Base-by-base conservation (phyloP, 2,797 vertebrate genomes). In the Clarias laeviceps region DNA sequence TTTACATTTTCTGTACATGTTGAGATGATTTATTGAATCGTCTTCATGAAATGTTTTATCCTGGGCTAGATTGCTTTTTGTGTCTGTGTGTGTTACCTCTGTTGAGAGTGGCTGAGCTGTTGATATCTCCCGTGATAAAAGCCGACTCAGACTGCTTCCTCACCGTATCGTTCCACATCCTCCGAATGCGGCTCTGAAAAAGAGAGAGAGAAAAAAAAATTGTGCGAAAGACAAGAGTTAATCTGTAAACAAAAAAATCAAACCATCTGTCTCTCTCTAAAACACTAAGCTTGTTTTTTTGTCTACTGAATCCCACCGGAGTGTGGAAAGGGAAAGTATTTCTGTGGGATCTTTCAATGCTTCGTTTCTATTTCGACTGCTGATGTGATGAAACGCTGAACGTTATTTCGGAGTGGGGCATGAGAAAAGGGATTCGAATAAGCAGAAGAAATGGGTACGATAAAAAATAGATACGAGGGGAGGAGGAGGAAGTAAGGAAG, bases 91-190 rank as follows among this genome's bases (percentile, higher is more conserved):
- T 14, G 3, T 82, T 97, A 99, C 98, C 98, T 99, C 98, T 97
- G 96, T 99, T 99, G 92, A 99, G 96, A 80, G 98, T 99, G 0
- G 98, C 97, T n/a, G 98, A 98, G 94, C 97, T 99, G 96, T 99
- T 99, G 95, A 99, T 98, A 94, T 99, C 98, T 70, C 97, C 98
- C 34, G 98, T 98, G 94, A 99, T 99, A 91, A 99, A 99, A 89
- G 98, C 99, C 72, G 98, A 99, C 93, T 99, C 98, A 0, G 98
- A 97, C 94, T 99, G 98, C 89, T 99, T 99, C 92, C 98, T 96
- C 90, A 99, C 98, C 0, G 98, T 99, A 94, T 99, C 98, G 80
- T 99, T 99, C 98, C 98, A 99, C 98, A 99, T 99, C 90, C 98
- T 96, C 87, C 98, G 97, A 91, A 99, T 99, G 83, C 98, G 98